A percentile compares a stretch with the other conserved stretches of the same genome.
Evolutionary conservation across 2,113 vertebrate genomes (phyloP).

Genomic region (Lepus americanus): DNA sequence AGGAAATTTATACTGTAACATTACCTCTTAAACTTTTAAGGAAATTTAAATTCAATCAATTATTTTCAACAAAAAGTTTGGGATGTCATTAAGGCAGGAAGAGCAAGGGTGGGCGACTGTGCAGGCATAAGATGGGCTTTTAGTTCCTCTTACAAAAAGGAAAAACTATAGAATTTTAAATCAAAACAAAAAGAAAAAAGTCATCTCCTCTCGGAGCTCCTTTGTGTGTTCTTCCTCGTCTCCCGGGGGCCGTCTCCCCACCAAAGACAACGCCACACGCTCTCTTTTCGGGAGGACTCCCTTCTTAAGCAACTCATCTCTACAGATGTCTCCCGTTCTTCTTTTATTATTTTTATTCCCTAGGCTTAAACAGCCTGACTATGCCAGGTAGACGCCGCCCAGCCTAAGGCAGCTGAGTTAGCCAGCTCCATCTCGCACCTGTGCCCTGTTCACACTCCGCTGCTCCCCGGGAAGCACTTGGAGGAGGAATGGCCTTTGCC

Average conservation of each 20-base stretch:
- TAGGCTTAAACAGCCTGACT: conserved; percentile 67
- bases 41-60: conserved; percentile 99
- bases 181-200: conserved; percentile 57
- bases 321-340: conserved; percentile 66
- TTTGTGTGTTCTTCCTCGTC: conserved; percentile 77
- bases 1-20: conserved; percentile 99
- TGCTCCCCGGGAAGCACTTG: neutral
- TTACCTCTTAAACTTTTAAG: conserved; percentile 99
- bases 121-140: conserved; percentile 82
- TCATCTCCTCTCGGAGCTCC: conserved; percentile 77
- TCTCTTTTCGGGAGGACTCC: conserved; percentile 70
- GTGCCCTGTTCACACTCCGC: too few species aligned
- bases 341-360: neutral
- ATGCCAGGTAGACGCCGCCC: neutral
- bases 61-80: conserved; percentile 97
- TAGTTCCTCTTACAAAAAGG: conserved; percentile 83
- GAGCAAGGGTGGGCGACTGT: conserved; percentile 79
- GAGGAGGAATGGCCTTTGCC: neutral
- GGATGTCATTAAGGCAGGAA: conserved; percentile 95
- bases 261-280: conserved; percentile 73
- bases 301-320: conserved; percentile 72
- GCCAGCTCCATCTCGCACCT: neutral
- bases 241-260: conserved; percentile 62
- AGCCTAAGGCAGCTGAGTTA: neutral
- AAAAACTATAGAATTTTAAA: conserved; percentile 81